These are phyloP conservation scores for Sebastiscus albofasciatus DNA, from an alignment of 2,797 vertebrate species.

Conservation along the genomic window DNA sequence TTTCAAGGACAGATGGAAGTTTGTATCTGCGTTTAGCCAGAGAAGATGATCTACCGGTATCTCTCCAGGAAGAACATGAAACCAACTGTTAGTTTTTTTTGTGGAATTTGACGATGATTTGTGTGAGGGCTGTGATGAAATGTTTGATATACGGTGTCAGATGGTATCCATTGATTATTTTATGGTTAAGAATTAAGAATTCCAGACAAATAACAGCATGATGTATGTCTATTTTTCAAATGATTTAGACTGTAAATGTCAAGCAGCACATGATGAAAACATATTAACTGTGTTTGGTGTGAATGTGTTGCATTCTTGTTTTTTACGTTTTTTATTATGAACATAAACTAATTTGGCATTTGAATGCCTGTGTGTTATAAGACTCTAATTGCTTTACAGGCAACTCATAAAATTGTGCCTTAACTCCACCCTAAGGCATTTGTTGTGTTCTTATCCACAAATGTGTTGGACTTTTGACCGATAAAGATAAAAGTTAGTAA, in stretches of 20 bases:
- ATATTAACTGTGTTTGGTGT: background rate
- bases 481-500: background rate
- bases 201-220: background rate
- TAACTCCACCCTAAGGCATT: background rate
- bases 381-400: background rate
- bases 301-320: background rate
- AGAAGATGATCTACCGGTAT: slow-evolving; percentile 61
- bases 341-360: background rate
- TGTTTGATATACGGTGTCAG: background rate
- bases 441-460: background rate
- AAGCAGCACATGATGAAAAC: background rate
- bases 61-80: slow-evolving; percentile 64
- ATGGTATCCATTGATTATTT: slow-evolving; percentile 24
- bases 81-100: slow-evolving; percentile 71
- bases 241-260: background rate
- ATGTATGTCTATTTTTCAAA: background rate
- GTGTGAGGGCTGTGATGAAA: background rate
- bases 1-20: slow-evolving; percentile 39
- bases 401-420: background rate
- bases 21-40: slow-evolving; percentile 50
- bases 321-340: background rate
- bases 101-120: background rate
- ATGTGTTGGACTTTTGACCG: slow-evolving; percentile 28
- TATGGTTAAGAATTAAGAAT: background rate
- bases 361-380: background rate